phyloP scores from a whole-genome alignment of 2,113 vertebrate genomes.

The Carettochelys insculpta region DNA sequence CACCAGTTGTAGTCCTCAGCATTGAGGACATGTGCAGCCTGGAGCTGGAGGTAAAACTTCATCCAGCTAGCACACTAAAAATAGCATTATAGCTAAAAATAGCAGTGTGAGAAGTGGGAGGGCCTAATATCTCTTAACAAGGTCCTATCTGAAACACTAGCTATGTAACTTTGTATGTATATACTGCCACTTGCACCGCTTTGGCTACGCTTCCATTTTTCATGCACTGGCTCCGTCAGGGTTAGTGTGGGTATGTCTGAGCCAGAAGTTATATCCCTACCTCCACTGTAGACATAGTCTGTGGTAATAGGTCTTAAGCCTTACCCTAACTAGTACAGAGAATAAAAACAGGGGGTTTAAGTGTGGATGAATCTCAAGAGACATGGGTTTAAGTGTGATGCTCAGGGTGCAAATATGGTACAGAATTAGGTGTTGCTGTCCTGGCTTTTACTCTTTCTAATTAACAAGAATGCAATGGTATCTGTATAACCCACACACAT shows the following conservation, averaged over 20 bases:
- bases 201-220: neutral
- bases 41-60: neutral
- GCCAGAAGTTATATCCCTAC: neutral
- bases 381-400: neutral
- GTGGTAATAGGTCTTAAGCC: neutral
- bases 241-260: neutral
- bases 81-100: neutral
- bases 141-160: too few species aligned
- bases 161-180: neutral
- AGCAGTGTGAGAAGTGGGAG: neutral
- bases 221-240: neutral
- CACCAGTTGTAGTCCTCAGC: neutral
- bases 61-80: neutral
- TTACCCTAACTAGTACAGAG: neutral
- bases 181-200: neutral
- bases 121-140: too few species aligned
- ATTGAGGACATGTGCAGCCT: neutral
- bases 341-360: neutral
- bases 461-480: neutral
- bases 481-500: neutral
- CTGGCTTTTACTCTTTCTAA: neutral
- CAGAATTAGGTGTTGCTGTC: neutral
- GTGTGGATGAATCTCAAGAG: neutral
- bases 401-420: neutral
- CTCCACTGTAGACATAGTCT: neutral